phyloP scores from a whole-genome alignment of 1,140 invertebrate species.

The Pseudomyrmex flavicornis region DNA sequence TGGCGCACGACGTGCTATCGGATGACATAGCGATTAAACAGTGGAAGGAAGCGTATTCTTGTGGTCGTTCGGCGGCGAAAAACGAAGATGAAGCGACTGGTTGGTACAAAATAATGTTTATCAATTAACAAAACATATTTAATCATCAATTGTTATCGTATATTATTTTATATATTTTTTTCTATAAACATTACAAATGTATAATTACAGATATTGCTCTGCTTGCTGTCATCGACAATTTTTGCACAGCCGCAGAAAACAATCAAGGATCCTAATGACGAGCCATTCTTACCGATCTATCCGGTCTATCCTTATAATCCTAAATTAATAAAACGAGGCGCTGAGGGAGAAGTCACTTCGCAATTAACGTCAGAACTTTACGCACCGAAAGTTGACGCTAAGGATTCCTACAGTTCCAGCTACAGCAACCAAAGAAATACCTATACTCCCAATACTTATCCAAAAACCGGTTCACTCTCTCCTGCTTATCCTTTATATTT shows the following conservation, averaged over 20 bases:
- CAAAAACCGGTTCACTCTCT: conserved; percentile 54
- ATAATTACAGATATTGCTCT: conserved; percentile 75
- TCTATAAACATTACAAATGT: neutral
- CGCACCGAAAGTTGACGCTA: conserved; percentile 76
- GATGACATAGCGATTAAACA: conserved; percentile 54
- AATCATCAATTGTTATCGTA: neutral
- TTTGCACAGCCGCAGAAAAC: conserved; percentile 72
- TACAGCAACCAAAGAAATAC: conserved; percentile 74
- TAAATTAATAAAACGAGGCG: conserved; percentile 81
- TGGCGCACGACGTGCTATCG: conserved; percentile 18
- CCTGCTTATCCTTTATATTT: conserved; percentile 10
- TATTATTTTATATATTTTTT: neutral
- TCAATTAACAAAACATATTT: neutral
- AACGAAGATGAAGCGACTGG: conserved; percentile 77
- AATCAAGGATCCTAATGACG: conserved; percentile 77
- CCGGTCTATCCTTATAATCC: conserved; percentile 81
- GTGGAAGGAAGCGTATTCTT: conserved; percentile 12
- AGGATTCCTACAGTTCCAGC: conserved; percentile 76
- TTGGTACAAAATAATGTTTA: conserved; percentile 68
- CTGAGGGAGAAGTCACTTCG: conserved; percentile 70
- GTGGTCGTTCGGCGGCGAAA: conserved; percentile 22
- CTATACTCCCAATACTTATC: conserved; percentile 74
- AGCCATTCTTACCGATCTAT: conserved; percentile 83
- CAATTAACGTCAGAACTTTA: conserved; percentile 78
- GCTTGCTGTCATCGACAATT: conserved; percentile 73